Evolutionary conservation across 1,140 invertebrate genomes (phyloP).

Genomic region (Halictus rubicundus): DNA sequence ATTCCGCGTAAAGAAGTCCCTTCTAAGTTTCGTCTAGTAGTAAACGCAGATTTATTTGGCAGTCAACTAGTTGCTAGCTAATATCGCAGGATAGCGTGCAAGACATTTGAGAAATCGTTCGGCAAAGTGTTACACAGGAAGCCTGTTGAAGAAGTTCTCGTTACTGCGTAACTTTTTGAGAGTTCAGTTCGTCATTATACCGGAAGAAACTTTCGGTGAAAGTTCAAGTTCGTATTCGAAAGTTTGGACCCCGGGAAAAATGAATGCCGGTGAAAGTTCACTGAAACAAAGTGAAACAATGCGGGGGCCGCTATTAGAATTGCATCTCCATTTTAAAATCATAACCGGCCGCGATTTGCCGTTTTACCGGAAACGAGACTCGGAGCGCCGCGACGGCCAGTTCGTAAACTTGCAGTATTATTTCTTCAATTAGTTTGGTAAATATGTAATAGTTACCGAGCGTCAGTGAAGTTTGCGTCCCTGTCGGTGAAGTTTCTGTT

Average conservation of each 20-base stretch:
- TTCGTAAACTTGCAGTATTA: constrained; percentile 21
- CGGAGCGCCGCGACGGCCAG: background rate
- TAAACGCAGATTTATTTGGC: too few relatives aligned
- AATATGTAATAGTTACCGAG: constrained; percentile 36
- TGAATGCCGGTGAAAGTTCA: constrained; percentile 61
- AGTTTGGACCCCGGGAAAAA: constrained; percentile 59
- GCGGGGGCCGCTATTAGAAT: constrained; percentile 16
- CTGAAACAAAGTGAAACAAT: constrained; percentile 50
- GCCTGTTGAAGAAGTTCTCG: constrained; percentile 64
- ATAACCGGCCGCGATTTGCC: constrained; percentile 13
- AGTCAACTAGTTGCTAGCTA: too few relatives aligned
- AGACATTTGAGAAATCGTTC: constrained; percentile 49
- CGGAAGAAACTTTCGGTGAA: constrained; percentile 56
- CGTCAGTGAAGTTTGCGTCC: constrained; percentile 24
- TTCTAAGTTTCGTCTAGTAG: too few relatives aligned
- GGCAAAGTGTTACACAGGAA: constrained; percentile 61
- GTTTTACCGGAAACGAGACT: background rate
- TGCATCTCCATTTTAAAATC: constrained; percentile 39
- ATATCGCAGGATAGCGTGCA: constrained; percentile 6
- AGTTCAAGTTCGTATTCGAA: constrained; percentile 66
- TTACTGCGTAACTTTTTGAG: constrained; percentile 66
- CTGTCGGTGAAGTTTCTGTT: constrained; percentile 11
- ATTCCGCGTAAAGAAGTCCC: too few relatives aligned
- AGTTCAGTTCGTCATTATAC: constrained; percentile 67
- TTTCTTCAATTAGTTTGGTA: constrained; percentile 47